Base-by-base conservation (phyloP, 2,888 invertebrate species). In the Micropterix aruncella region DNA sequence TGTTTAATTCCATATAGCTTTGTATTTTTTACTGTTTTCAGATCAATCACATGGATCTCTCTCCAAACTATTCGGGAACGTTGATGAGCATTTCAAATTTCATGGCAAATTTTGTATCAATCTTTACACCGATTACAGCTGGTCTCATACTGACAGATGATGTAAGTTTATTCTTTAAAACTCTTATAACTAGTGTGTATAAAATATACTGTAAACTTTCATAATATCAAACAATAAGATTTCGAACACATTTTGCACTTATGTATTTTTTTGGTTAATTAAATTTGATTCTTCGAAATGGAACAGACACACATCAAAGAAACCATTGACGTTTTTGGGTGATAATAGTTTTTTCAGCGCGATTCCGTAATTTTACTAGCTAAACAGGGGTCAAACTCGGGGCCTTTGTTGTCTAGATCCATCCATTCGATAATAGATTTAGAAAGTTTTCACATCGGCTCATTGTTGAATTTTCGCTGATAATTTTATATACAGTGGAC, bases 71-170 rank as follows among this genome's bases (percentile, higher is more conserved):
- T 55, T 83, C 88, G 0, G 89, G 89, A 0, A 79, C 83, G 0
- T 64, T 89, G 52, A 86, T 90, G 80, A 88, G 89, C 19, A 73
- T 89, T 46, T 85, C 85, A 15, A 89, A 88, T 59, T 80, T 83
- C 44, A 64, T 73, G 1, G 80, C 86, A 0, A 88, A 84, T 54
- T 60, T 80, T 2, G 76, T 81, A 53, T 79, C 81, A 5, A 80
- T 87, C 16, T 60, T 84, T 16, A 83, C 85, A 0, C 89, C 90
- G 0, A 57, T 85, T 1, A 62, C 79, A 1, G 79, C 83, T 1
- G 82, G 82, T 2, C 62, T 74, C 36, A 73, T 90, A 38, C 75
- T 86, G 0, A 70, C 72, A 1, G 75, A 86, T 54, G 70, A 75
- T 57, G 87, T 87, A 63, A 68, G 75, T 63, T 44, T 42, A 45